Evolutionary conservation across 1,140 invertebrate genomes (phyloP).

Genomic region (Dryas iulia): DNA sequence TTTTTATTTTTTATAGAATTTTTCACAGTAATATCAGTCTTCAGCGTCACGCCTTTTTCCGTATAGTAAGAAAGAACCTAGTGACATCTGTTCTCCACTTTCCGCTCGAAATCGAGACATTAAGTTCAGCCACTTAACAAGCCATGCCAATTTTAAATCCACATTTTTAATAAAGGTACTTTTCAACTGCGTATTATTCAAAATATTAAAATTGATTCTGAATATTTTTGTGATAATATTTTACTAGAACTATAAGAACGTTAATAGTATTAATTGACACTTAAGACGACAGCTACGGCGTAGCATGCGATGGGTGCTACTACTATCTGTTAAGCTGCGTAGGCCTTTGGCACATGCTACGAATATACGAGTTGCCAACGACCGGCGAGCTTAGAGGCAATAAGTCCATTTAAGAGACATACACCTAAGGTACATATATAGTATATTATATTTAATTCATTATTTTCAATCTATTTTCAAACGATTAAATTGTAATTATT

Average conservation of each 20-base stretch:
- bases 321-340: constrained; percentile 56
- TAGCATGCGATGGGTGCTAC: constrained; percentile 47
- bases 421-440: background rate
- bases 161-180: too few species aligned
- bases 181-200: too few species aligned
- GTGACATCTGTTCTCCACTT: too few species aligned
- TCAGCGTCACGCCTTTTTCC: too few species aligned
- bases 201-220: background rate
- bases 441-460: background rate
- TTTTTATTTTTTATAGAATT: too few species aligned
- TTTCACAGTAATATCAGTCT: too few species aligned
- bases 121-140: too few species aligned
- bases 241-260: background rate
- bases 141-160: too few species aligned
- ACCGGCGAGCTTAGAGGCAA: constrained; percentile 43
- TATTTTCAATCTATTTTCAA: background rate
- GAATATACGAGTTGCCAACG: constrained; percentile 65
- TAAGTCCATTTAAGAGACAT: background rate
- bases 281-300: constrained; percentile 43
- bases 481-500: too few species aligned
- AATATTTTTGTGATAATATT: background rate
- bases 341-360: constrained; percentile 66
- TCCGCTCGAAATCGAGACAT: too few species aligned
- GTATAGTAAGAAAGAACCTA: too few species aligned
- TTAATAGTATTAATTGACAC: background rate